Conservation (phyloP, 2,113 vertebrate genomes). For the Dermatemys mawii region DNA sequence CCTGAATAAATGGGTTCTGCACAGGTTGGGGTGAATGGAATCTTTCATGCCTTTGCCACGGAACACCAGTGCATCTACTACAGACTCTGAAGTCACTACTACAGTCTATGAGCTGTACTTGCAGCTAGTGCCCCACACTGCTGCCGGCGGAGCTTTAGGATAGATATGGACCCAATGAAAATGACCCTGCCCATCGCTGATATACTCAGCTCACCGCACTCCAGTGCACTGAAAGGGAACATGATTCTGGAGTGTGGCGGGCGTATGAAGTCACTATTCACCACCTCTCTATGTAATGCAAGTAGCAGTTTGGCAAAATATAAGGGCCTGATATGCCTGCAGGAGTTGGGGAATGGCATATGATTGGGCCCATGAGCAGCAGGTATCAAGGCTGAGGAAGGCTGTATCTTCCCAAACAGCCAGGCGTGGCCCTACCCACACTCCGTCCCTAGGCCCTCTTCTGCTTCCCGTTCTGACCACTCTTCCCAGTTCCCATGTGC, state of each 20-base stretch:
- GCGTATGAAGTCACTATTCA: not conserved
- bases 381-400: no score
- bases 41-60: rapidly evolving
- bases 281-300: not conserved
- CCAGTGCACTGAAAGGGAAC: not conserved
- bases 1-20: not conserved
- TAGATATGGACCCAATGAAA: not conserved
- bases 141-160: not conserved
- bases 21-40: not conserved
- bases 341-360: not conserved
- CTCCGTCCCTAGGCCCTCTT: no score
- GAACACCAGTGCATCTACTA: not conserved
- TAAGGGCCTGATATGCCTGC: not conserved
- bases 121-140: not conserved
- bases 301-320: not conserved
- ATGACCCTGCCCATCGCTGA: not conserved
- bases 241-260: not conserved
- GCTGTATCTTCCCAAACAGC: no score
- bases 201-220: not conserved
- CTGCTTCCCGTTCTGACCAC: no score
- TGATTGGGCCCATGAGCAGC: not conserved
- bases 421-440: no score
- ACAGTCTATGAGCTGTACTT: not conserved
- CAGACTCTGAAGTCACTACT: not conserved
- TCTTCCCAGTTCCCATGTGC: no score